phyloP scores from a whole-genome alignment of 2,113 vertebrate genomes.

The Helogale parvula region DNA sequence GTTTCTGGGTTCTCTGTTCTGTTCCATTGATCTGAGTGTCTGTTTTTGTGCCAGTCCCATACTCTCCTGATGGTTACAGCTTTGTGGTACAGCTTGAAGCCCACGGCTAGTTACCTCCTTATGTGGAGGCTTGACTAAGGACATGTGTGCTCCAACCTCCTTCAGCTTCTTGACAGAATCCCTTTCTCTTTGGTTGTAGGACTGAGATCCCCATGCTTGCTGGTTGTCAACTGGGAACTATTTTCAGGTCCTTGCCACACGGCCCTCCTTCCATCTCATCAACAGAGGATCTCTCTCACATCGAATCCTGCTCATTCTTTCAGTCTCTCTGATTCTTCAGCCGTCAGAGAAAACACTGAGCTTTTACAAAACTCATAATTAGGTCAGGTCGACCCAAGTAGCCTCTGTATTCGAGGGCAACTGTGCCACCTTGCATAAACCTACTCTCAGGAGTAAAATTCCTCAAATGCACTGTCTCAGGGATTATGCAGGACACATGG shows the following conservation, averaged over 20 bases:
- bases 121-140: neutral
- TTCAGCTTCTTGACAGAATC: neutral
- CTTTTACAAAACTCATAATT: neutral
- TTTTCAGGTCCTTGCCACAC: neutral
- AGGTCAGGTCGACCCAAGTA: neutral
- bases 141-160: neutral
- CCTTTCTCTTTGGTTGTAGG: neutral
- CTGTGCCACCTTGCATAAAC: neutral
- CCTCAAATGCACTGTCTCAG: neutral
- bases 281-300: neutral
- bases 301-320: neutral
- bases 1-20: no score
- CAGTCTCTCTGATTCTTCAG: conserved; percentile 9
- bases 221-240: neutral
- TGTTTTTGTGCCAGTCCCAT: no score
- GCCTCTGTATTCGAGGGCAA: neutral
- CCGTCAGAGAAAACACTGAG: neutral
- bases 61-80: no score
- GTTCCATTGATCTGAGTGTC: no score
- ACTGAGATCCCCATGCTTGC: neutral
- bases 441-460: neutral
- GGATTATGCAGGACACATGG: neutral
- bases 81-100: no score
- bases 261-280: neutral
- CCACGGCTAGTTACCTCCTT: neutral